A percentile compares a stretch with the other conserved stretches of the same genome.
These are phyloP conservation scores for Brachynemurus nebulosus DNA, from an alignment of 2,888 invertebrate species.

Conservation along the genomic window DNA sequence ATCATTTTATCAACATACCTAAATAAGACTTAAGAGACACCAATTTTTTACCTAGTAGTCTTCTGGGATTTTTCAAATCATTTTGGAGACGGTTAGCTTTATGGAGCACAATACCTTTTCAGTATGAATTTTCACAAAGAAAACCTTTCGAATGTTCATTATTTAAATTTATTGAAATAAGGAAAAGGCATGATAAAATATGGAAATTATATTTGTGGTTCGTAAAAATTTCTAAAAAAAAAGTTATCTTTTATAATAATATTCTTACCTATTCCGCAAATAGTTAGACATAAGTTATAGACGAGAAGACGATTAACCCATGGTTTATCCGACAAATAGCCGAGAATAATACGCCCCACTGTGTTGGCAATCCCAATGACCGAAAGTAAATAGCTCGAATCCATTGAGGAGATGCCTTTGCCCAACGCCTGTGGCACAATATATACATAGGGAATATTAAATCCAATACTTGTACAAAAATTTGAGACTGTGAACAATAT, in stretches of 20 bases:
- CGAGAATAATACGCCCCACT: slow-evolving; percentile 75
- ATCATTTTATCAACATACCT: no score
- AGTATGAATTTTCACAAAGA: no score
- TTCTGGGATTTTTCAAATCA: no score
- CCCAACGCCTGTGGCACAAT: slow-evolving; percentile 57
- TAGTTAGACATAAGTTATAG: slow-evolving; percentile 76
- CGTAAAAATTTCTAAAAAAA: no score
- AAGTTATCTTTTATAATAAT: background rate
- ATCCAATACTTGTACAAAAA: slow-evolving; percentile 88
- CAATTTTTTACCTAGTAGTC: no score
- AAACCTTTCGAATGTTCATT: no score
- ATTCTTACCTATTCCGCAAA: slow-evolving; percentile 76
- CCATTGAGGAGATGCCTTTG: slow-evolving; percentile 38
- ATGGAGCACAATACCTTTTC: no score
- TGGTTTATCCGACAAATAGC: slow-evolving; percentile 75
- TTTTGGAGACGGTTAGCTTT: no score
- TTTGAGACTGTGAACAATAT: slow-evolving; percentile 85
- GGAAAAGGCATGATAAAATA: no score
- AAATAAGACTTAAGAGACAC: no score
- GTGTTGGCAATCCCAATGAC: slow-evolving; percentile 81
- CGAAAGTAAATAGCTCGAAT: slow-evolving; percentile 58
- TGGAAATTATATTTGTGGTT: background rate
- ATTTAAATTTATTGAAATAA: no score
- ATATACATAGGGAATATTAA: slow-evolving; percentile 87
- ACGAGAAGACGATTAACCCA: slow-evolving; percentile 83